Base-by-base conservation (phyloP, 1,140 invertebrate genomes). In the Plectus sambesii region DNA sequence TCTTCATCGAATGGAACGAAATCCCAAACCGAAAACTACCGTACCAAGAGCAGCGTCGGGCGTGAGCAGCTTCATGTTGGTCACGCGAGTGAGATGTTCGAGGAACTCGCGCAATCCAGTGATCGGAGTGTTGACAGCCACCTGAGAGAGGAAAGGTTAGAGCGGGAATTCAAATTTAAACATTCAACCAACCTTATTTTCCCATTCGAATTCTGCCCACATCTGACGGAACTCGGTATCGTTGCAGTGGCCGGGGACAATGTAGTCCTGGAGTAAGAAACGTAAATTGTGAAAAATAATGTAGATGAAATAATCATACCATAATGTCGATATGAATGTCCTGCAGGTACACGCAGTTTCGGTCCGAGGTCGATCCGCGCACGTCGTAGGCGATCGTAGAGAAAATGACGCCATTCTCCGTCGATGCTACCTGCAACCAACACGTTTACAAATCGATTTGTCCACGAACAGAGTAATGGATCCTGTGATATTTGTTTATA, bases 201-300 rank as follows among this genome's bases (percentile, higher is more conserved):
- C 94, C 94, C 94, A 99, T 73, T 99, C 94, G 75, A 99, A 99
- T 75, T 96, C 90, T 1, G 88, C 85, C 94, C 94, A 99, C 93
- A 99, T 99, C 72, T 86, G 81, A 12, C 93, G 73, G 75, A 98
- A 99, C 73, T 98, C 90, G 0, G 81, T 79, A 70, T 98, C 92
- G 24, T 81, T 89, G 70, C 90, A 97, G 22, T 77, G 74, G 2
- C 89, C 89, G n/a, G 94, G 93, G 29, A 96, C 82, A 62, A 99
- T 99, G 72, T 98, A 99, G 75, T 99, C 94, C 63, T 66, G 49
- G 45, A 50, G 56, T 20, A 43, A 55, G 15, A 44, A 26, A 15
- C 20, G 24, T 2, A 29, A 3, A 39, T 22, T 23, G 8, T 2
- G 12, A 24, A 48, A 5, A 17, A 35, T 19, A 48, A 2, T 53